Conservation (phyloP, 2,113 vertebrate genomes). For the Pimephales promelas region DNA sequence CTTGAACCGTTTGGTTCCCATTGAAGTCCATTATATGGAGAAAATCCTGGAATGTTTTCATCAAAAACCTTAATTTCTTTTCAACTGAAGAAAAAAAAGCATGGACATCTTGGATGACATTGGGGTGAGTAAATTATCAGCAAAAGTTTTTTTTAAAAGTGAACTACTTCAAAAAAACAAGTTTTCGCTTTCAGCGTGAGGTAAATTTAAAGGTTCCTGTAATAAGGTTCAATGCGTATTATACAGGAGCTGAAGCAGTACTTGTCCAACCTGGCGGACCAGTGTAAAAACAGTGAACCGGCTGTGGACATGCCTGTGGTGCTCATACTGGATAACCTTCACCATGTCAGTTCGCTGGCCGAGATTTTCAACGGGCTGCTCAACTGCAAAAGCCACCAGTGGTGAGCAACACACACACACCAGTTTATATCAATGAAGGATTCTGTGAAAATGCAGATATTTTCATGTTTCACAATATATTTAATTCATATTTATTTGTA, state of each 20-base stretch:
- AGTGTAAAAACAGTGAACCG: constrained; percentile 82
- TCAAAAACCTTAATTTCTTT: too few relatives aligned
- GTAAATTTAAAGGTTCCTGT: not conserved
- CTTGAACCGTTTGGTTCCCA: too few relatives aligned
- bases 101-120: too few relatives aligned
- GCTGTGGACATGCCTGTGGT: constrained; percentile 88
- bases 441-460: not conserved
- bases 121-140: too few relatives aligned
- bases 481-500: not conserved
- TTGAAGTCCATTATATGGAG: too few relatives aligned
- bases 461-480: not conserved
- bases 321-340: constrained; percentile 95
- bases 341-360: constrained; percentile 90
- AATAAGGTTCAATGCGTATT: not conserved
- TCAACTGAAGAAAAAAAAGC: too few relatives aligned
- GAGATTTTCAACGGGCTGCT: constrained; percentile 96
- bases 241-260: constrained; percentile 91
- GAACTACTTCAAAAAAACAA: too few relatives aligned
- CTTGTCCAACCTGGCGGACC: constrained; percentile 90
- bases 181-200: not conserved
- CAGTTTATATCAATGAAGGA: not conserved
- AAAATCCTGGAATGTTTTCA: too few relatives aligned
- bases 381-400: constrained; percentile 91
- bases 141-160: too few relatives aligned
- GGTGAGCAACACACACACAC: constrained; percentile 74